A percentile compares a stretch with the other conserved stretches of the same genome.
phyloP scores from a whole-genome alignment of 2,888 invertebrate genomes.

The Caenorhabditis virilis region DNA sequence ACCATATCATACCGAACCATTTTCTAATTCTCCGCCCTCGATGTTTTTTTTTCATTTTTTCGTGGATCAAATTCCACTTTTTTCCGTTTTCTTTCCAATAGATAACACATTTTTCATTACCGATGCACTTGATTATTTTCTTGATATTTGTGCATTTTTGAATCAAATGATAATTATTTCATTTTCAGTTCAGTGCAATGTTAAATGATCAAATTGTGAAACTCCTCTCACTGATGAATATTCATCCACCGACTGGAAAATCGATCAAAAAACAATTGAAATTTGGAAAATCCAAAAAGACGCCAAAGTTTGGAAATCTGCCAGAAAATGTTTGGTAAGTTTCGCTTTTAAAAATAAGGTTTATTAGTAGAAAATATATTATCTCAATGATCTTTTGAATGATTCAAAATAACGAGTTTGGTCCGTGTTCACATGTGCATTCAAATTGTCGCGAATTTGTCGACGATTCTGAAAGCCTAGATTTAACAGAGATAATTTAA shows the following conservation, averaged over 20 bases:
- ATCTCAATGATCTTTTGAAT: constrained; percentile 5
- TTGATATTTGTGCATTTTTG: neutral
- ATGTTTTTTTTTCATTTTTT: neutral
- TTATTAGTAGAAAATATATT: neutral
- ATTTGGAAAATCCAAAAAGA: constrained; percentile 24
- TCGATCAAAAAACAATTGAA: constrained; percentile 15
- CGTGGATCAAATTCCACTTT: neutral
- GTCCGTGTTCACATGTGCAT: too few species aligned
- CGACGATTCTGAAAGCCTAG: neutral
- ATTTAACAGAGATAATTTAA: neutral
- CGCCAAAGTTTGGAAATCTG: constrained; percentile 30
- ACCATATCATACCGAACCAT: too few species aligned
- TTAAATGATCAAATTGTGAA: constrained; percentile 35
- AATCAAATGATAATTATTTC: neutral
- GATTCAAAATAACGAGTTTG: neutral
- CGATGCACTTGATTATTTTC: neutral
- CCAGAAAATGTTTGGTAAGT: constrained; percentile 36
- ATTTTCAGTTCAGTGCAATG: constrained; percentile 5
- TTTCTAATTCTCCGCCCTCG: too few species aligned
- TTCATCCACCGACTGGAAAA: constrained; percentile 29
- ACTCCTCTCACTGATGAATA: constrained; percentile 32
- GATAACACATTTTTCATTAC: neutral
- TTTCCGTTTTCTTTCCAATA: neutral
- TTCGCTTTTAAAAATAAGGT: too few species aligned
- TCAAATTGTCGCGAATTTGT: neutral